phyloP scores from a whole-genome alignment of 23 tunicate genomes.

The Aplidium turbinatum region DNA sequence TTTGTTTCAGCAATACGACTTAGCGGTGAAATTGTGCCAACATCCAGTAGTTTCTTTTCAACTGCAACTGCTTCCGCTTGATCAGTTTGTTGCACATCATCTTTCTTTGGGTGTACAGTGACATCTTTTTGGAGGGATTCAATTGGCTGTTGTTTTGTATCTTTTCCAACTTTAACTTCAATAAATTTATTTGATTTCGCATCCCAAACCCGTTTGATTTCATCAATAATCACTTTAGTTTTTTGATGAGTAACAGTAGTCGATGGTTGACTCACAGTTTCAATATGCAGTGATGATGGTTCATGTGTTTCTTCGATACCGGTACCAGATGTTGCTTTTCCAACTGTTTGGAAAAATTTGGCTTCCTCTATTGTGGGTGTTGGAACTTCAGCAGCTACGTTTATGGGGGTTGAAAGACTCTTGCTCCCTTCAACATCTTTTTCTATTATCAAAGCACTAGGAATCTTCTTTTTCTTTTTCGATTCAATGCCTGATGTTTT shows the following conservation, averaged over 20 bases:
- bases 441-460: too few relatives aligned
- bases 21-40: too few relatives aligned
- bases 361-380: conserved; percentile 7
- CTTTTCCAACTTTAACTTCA: background rate
- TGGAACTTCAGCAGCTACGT: background rate
- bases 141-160: background rate
- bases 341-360: background rate
- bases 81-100: too few relatives aligned
- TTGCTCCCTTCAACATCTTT: too few relatives aligned
- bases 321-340: background rate
- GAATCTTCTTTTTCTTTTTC: background rate
- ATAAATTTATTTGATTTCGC: background rate
- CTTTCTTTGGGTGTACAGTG: too few relatives aligned
- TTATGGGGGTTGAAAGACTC: too few relatives aligned
- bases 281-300: background rate
- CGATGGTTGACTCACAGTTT: background rate
- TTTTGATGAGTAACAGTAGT: background rate
- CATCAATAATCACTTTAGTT: background rate
- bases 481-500: background rate
- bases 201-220: background rate
- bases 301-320: background rate
- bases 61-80: too few relatives aligned
- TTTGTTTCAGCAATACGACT: too few relatives aligned
- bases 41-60: too few relatives aligned
- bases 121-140: background rate